Evolutionary conservation across 2,113 vertebrate species (phyloP).

Genomic region (Etia nguti): DNA sequence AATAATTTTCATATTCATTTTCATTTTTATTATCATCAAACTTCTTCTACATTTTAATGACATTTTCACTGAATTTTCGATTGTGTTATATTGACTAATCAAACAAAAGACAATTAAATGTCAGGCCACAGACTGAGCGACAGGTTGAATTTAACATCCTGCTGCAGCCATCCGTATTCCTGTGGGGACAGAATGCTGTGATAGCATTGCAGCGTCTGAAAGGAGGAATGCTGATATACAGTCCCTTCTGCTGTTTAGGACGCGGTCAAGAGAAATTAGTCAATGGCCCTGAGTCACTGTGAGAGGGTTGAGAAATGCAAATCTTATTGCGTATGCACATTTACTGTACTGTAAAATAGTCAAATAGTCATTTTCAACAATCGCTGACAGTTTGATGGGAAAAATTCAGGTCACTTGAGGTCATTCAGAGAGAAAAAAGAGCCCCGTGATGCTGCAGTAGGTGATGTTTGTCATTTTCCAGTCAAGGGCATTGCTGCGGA

Average conservation of each 20-base stretch:
- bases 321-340: not conserved
- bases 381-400: not conserved
- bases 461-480: constrained; percentile 33
- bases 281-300: not conserved
- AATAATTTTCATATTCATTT: not conserved
- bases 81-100: not conserved
- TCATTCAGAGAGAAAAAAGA: not conserved
- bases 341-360: not conserved
- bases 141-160: not conserved
- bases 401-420: not conserved
- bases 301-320: not conserved
- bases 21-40: not conserved
- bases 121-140: not conserved
- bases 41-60: not conserved
- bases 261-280: constrained; percentile 14
- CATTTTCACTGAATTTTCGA: not conserved
- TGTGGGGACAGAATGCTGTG: not conserved
- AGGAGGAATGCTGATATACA: constrained; percentile 13
- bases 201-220: constrained; percentile 22
- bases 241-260: constrained; percentile 20
- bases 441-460: constrained; percentile 22
- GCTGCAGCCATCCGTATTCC: constrained; percentile 14
- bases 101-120: not conserved
- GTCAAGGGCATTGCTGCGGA: constrained; percentile 24
- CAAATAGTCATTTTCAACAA: not conserved